Evolutionary conservation across 2,797 vertebrate species (phyloP), one percentile per base, ranked within the genome.

Genomic region (Morelia viridis): DNA sequence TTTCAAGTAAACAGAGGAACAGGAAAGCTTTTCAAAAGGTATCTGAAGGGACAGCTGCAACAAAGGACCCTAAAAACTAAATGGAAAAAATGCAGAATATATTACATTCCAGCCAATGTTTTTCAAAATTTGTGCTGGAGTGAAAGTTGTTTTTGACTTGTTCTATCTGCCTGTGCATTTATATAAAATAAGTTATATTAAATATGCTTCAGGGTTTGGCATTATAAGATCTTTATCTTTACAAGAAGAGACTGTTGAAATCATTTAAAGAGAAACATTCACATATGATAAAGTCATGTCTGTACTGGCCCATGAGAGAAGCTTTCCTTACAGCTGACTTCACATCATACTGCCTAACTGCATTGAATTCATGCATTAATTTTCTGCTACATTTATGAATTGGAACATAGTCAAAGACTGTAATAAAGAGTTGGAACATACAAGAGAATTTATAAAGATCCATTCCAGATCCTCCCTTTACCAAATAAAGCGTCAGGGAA

Each of bases 171-270:
- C 31, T 35, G 17, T 31, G 68, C 12, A 35, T 76, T 31, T 35
- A 61, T 35, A 76, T 76, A 28, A 57, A 57, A 24, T 71, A 31
- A 76, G 24, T 58, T 15, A 57, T 56, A 7, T 89, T 57, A 89
- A 71, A 12, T 76, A 56, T 65, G n/a, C 64, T 89, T 57, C 65
- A 35, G 50, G 65, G 24, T 71, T 71, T 76, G 31, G 50, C 64
- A 76, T 76, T 35, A 17, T 71, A 64, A 71, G 62, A 57, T 89
- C 28, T 89, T 89, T 31, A 57, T 89, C 88, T 76, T 76, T 56
- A 71, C 28, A 68, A 89, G 87, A 65, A 76, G 53, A 89, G 65
- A 24, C n/a, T 71, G 88, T 57, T 76, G 64, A 89, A 89, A 35
- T 89, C 31, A 71, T 56, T 15, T 68, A 10, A 71, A 57, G n/a